Percentiles rank a stretch among this genome's conserved stretches.
phyloP scores from a whole-genome alignment of 1,140 invertebrate species.

The Colletes gigas region DNA sequence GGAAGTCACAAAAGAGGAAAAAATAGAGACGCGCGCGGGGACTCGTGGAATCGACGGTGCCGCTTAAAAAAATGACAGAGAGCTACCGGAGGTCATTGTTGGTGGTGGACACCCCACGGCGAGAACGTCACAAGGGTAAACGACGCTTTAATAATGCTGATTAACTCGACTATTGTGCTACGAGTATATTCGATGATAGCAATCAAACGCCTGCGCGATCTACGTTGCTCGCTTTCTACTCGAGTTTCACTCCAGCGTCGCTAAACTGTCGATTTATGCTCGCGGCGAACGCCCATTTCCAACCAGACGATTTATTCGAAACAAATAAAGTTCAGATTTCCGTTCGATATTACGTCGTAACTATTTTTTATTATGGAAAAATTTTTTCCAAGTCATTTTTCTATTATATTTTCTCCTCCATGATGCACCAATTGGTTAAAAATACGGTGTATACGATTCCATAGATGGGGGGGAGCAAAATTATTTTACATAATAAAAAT shows the following conservation, averaged over 20 bases:
- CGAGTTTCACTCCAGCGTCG: background rate
- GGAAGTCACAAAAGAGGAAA: background rate
- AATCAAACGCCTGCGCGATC: background rate
- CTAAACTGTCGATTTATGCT: background rate
- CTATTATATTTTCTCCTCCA: too few relatives aligned
- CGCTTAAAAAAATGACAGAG: slow-evolving; percentile 27
- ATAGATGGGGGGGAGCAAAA: too few relatives aligned
- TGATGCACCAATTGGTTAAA: too few relatives aligned
- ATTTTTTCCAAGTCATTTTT: too few relatives aligned
- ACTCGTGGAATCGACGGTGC: slow-evolving; percentile 30
- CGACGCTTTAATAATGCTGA: slow-evolving; percentile 66
- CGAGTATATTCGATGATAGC: slow-evolving; percentile 11
- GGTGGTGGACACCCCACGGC: slow-evolving; percentile 50
- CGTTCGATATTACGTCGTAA: too few relatives aligned
- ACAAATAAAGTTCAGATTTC: too few relatives aligned
- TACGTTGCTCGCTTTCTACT: slow-evolving; percentile 8
- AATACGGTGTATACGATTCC: too few relatives aligned
- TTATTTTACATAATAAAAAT: too few relatives aligned
- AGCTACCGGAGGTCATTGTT: slow-evolving; percentile 44
- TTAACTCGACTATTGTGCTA: slow-evolving; percentile 67
- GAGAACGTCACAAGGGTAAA: slow-evolving; percentile 60
- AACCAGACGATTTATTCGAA: too few relatives aligned
- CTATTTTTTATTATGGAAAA: too few relatives aligned
- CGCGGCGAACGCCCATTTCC: background rate
- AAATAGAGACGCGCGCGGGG: background rate